These are phyloP conservation scores for Lingula anatina DNA, from an alignment of 2,888 invertebrate genomes.

Conservation along the genomic window DNA sequence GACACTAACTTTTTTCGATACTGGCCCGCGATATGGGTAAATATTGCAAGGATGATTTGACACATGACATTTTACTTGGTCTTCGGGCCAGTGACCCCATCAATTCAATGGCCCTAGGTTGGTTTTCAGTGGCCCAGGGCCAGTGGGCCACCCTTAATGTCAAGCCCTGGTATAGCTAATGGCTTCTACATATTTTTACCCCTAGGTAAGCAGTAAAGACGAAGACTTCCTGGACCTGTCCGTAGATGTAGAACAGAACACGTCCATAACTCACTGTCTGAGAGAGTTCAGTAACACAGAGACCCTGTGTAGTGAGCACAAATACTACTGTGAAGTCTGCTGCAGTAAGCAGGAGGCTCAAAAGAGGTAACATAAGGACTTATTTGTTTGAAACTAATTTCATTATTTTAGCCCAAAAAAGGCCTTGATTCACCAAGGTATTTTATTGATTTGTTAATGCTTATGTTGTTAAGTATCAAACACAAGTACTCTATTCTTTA, in stretches of 20 bases:
- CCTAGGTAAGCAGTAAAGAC: slow-evolving; percentile 88
- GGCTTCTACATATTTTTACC: no score
- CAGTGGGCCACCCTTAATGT: no score
- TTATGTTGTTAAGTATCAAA: not conserved
- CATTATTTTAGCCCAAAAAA: not conserved
- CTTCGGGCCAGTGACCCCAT: no score
- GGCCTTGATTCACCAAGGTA: not conserved
- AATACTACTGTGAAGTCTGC: slow-evolving; percentile 99
- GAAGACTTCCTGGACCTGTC: slow-evolving; percentile 98
- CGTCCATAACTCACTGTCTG: slow-evolving; percentile 96
- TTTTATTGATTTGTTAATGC: not conserved
- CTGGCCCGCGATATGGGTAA: no score
- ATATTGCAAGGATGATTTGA: no score
- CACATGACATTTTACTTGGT: no score
- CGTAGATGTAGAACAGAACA: slow-evolving; percentile 99
- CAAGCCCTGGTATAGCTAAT: no score
- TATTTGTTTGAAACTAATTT: not conserved
- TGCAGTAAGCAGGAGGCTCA: slow-evolving; percentile 99
- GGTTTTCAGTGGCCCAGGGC: no score
- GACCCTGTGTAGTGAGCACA: slow-evolving; percentile 97
- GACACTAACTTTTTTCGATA: no score
- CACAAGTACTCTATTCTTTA: no score
- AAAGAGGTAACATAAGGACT: slow-evolving; percentile 55
- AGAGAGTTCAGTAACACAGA: slow-evolving; percentile 98
- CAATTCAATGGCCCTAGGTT: no score